Evolutionary conservation across 2,888 invertebrate species (phyloP).

Genomic region (Stenoptilia bipunctidactyla): DNA sequence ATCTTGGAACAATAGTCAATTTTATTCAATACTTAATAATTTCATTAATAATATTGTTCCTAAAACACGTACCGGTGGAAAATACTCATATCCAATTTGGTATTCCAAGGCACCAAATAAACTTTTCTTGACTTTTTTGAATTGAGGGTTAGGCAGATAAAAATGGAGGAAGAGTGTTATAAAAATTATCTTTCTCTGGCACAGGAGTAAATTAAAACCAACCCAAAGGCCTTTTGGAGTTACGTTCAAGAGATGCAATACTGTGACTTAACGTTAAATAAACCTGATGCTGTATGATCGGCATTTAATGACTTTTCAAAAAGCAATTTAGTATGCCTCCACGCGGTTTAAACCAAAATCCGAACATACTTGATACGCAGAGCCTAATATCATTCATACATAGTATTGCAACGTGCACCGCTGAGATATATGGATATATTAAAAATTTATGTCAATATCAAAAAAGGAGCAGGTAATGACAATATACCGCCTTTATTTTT

Average conservation of each 20-base stretch:
- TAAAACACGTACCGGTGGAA: neutral
- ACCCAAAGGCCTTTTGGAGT: neutral
- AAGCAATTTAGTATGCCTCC: neutral
- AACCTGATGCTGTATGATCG: neutral
- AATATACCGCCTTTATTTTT: neutral
- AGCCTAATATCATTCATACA: neutral
- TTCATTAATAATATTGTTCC: neutral
- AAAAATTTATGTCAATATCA: neutral
- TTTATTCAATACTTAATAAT: neutral
- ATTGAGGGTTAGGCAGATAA: neutral
- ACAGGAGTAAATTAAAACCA: neutral
- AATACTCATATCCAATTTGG: neutral
- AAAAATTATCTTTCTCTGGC: neutral
- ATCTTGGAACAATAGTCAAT: neutral
- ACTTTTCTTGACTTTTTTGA: neutral
- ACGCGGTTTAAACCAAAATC: neutral
- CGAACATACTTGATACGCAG: neutral
- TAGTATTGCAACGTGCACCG: neutral
- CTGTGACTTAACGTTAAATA: neutral
- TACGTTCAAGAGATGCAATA: neutral
- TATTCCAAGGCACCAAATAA: neutral
- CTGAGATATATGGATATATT: neutral
- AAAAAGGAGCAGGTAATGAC: neutral
- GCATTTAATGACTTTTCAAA: neutral
- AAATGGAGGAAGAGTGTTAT: neutral